Evolutionary conservation across 2,113 vertebrate genomes (phyloP), one percentile per base, ranked within the genome.

Genomic region (Ameiurus melas): DNA sequence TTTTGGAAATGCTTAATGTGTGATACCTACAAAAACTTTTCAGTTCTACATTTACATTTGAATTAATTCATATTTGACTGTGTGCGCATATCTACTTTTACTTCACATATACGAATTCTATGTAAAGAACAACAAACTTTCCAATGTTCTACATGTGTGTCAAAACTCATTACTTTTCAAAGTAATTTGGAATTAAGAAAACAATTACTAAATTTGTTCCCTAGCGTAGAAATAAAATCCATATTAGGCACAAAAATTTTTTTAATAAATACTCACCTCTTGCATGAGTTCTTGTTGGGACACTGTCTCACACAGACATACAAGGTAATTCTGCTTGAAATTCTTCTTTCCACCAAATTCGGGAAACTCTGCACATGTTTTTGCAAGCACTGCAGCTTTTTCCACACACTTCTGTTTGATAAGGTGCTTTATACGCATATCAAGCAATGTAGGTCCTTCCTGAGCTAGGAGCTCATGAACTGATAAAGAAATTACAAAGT

Each of bases 381-480:
- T 99, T 90, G 98, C 97, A 89, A 99, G 95, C 84, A 95, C 92
- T 89, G 98, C 97, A 91, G 98, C 98, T 95, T 97, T 96, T 0
- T 94, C 96, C 92, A 97, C 93, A 89, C 96, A 96, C 93, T 97
- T 97, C 92, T 96, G 93, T 97, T 99, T 99, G 92, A 99, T 97
- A 87, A 99, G 97, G 90, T 99, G 97, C 93, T 99, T 99, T 95
- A 99, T 96, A 92, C 98, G 96, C 98, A 99, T 98, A 94, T 97
- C 97, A 92, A 99, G 95, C 90, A 99, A 97, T 30, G 96, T 89
- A 53, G 98, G 96, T 89, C 98, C 98, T 95, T 99, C 98, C 66
- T 93, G 95, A 89, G 95, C 93, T 90, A 99, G 95, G 94, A 97
- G 97, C 94, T 97, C 96, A 85, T 97, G 96, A 94, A 98, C 97